Percentiles rank a stretch among this genome's conserved stretches.
Conservation (phyloP, 2,888 invertebrate genomes). For the Hydrotaea cyrtoneurina region DNA sequence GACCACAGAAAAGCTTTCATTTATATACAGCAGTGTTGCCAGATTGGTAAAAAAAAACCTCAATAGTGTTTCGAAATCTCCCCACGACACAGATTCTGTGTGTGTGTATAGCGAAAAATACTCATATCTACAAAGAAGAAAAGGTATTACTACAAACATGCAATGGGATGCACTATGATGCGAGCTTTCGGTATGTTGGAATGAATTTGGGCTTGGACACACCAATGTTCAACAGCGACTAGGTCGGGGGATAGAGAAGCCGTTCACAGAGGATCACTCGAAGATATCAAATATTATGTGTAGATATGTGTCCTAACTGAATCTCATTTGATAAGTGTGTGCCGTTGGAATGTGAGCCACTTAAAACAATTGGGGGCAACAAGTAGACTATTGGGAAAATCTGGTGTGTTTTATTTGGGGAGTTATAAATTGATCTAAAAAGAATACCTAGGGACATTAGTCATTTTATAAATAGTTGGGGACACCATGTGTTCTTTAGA, state of each 20-base stretch:
- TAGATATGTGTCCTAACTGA: too few relatives aligned
- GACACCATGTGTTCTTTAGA: not conserved
- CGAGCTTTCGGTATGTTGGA: not conserved
- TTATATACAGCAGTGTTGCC: not conserved
- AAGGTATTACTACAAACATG: constrained; percentile 11
- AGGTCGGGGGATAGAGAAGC: too few relatives aligned
- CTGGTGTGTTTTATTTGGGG: not conserved
- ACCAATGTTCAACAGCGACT: not conserved
- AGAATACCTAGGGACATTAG: not conserved
- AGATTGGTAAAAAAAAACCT: not conserved
- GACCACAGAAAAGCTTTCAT: not conserved
- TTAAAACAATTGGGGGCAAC: not conserved
- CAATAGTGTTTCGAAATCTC: not conserved
- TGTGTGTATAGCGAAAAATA: not conserved
- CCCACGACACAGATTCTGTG: not conserved
- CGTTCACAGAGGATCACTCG: too few relatives aligned
- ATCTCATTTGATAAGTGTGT: too few relatives aligned
- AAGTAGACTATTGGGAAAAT: not conserved
- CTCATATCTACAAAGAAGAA: not conserved
- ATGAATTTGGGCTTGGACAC: not conserved
- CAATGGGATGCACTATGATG: constrained; percentile 23
- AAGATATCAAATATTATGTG: too few relatives aligned
- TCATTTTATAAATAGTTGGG: not conserved
- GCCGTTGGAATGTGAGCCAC: too few relatives aligned
- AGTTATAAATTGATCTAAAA: not conserved